Evolutionary conservation across 2,888 invertebrate genomes (phyloP), one percentile per base, ranked within the genome.

Genomic region (Oxycera nigricornis): DNA sequence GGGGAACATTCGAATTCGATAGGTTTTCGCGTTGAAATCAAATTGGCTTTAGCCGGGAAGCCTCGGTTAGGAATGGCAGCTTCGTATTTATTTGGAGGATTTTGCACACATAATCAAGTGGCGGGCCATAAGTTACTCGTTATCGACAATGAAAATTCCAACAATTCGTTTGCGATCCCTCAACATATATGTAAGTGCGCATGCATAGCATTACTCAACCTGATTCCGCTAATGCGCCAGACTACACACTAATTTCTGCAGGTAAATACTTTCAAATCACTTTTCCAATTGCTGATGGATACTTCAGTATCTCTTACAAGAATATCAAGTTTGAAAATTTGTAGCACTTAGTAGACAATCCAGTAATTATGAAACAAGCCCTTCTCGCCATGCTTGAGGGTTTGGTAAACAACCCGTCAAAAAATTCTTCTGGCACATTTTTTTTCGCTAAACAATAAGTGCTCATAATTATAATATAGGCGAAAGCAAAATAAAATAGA

Each of bases 401-500:
- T 65, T 65, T 65, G 20, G 65, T 65, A 65, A 65, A 65, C 39
- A 65, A 17, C 7, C 24, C 17, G 30, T 30, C 65, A 22, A 30
- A 65, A 20, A 57, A 57, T 46, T 46, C 46, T 26, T 57, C 57
- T 14, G 28, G 17, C 20, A n/a, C 20, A 2, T 57, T 57, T 57
- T 57, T 57, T 57, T 30, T 61, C 20, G 61, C 61, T 17, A 61
- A 61, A 61, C 61, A 61, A 61, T 61, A 61, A 61, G 61, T 61
- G 28, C 61, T 61, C 31, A 61, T 61, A 28, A 61, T 61, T 61
- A 61, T 61, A 61, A 61, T 61, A 30, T 61, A 14, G 30, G 6
- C 20, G 9, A 24, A 4, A 20, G 22, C 9, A 22, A 55, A 4
- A 55, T 55, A 55, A 55, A 55, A 22, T n/a, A 59, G 24, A 61